phyloP scores from a whole-genome alignment of 2,888 invertebrate species.

The Gibbula magus region DNA sequence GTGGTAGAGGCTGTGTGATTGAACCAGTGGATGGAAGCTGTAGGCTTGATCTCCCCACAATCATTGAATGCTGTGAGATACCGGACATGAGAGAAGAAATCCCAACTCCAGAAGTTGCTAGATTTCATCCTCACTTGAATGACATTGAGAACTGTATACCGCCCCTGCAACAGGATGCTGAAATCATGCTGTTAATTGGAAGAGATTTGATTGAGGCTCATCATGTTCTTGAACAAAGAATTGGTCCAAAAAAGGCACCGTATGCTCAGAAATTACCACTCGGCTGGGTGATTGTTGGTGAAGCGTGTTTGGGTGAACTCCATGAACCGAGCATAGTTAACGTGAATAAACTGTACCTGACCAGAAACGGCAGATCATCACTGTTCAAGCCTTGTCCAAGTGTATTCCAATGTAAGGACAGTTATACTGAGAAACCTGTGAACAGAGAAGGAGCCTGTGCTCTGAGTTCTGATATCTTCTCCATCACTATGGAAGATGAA shows the following conservation, averaged over 20 bases:
- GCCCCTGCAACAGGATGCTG: constrained; percentile 9
- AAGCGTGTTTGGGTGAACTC: constrained; percentile 39
- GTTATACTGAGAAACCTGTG: neutral
- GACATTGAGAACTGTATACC: constrained; percentile 29
- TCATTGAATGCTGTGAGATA: constrained; percentile 38
- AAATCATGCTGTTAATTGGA: constrained; percentile 35
- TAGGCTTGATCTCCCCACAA: constrained; percentile 16
- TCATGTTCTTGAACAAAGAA: constrained; percentile 39
- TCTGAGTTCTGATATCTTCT: constrained; percentile 4
- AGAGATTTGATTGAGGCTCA: constrained; percentile 39
- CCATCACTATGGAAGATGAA: constrained; percentile 30
- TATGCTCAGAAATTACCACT: constrained; percentile 34
- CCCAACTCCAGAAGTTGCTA: constrained; percentile 36
- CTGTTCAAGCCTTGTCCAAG: constrained; percentile 18
- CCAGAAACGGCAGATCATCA: constrained; percentile 6
- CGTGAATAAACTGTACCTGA: constrained; percentile 15
- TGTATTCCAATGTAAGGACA: neutral
- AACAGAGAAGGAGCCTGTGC: neutral
- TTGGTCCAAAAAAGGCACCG: constrained; percentile 30
- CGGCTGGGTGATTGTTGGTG: constrained; percentile 41
- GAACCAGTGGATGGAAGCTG: constrained; percentile 27
- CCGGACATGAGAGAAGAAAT: constrained; percentile 34
- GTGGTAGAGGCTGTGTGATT: constrained; percentile 25
- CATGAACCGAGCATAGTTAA: constrained; percentile 27
- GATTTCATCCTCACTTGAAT: neutral